Percentiles rank a stretch among this genome's conserved stretches.
phyloP scores from a whole-genome alignment of 1,140 invertebrate genomes.

The Nylanderia fulva region DNA sequence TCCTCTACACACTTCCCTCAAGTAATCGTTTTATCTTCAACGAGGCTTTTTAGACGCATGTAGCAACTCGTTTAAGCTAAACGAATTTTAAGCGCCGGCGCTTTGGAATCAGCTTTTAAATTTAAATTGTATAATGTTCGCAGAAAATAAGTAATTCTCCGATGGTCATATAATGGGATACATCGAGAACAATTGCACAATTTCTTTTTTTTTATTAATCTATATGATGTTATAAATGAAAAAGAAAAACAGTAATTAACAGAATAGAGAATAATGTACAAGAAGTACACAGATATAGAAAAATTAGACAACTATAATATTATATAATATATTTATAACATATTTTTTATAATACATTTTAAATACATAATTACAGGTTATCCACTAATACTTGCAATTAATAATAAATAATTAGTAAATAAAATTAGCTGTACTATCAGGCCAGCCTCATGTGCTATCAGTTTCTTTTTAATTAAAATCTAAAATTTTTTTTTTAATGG shows the following conservation, averaged over 20 bases:
- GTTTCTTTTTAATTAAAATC: not conserved
- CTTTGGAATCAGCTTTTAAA: conserved; percentile 52
- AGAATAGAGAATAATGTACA: not conserved
- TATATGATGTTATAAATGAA: not conserved
- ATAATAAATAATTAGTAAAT: too few relatives aligned
- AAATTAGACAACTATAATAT: not conserved
- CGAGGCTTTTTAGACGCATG: conserved; percentile 49
- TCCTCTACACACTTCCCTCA: not conserved
- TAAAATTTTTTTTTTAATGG: too few relatives aligned
- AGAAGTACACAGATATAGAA: not conserved
- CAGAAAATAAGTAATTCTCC: not conserved
- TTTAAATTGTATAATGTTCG: conserved; percentile 33
- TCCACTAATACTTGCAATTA: too few relatives aligned
- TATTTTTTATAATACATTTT: too few relatives aligned
- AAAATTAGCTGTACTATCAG: too few relatives aligned
- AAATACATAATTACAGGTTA: too few relatives aligned
- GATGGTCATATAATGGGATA: not conserved
- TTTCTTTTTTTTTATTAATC: not conserved
- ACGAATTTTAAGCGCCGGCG: conserved; percentile 65
- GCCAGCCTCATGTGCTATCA: not conserved
- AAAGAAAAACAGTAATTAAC: not conserved
- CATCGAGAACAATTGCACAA: not conserved
- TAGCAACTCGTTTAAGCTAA: conserved; percentile 50
- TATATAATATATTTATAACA: too few relatives aligned
- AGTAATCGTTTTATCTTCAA: conserved; percentile 68